These are phyloP conservation scores for Ips typographus DNA, from an alignment of 1,140 invertebrate species.

Conservation along the genomic window DNA sequence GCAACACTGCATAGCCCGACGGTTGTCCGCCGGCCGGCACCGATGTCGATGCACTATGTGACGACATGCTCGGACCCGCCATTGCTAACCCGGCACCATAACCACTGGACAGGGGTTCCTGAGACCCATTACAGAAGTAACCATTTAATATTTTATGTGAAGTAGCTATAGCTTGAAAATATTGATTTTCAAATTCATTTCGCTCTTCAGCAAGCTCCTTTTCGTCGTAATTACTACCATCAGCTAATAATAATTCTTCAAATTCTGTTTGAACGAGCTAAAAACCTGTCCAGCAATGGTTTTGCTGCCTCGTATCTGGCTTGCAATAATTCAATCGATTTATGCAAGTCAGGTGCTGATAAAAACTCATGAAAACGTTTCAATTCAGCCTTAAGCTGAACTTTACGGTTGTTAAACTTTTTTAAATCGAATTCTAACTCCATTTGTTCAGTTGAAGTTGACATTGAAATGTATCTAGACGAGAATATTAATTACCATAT, in stretches of 20 bases:
- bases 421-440: neutral
- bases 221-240: slow-evolving; percentile 7
- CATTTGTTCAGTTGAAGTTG: neutral
- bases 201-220: slow-evolving; percentile 12
- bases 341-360: neutral
- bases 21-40: too few species aligned
- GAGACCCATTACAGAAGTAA: neutral
- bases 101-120: too few species aligned
- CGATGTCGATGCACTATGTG: too few species aligned
- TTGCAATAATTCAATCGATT: slow-evolving; percentile 1
- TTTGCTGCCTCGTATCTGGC: slow-evolving; percentile 3
- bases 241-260: slow-evolving; percentile 19
- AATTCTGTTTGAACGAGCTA: slow-evolving; percentile 16
- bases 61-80: too few species aligned
- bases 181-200: slow-evolving; percentile 9
- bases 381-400: neutral
- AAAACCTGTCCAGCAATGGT: neutral
- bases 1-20: neutral
- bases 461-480: neutral
- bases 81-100: too few species aligned
- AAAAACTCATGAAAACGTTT: slow-evolving; percentile 10
- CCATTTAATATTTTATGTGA: slow-evolving; percentile 6
- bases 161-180: slow-evolving; percentile 13
- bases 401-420: slow-evolving; percentile 8
- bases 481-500: neutral